Evolutionary conservation across 2,888 invertebrate species (phyloP).

Genomic region (Meganola albula): DNA sequence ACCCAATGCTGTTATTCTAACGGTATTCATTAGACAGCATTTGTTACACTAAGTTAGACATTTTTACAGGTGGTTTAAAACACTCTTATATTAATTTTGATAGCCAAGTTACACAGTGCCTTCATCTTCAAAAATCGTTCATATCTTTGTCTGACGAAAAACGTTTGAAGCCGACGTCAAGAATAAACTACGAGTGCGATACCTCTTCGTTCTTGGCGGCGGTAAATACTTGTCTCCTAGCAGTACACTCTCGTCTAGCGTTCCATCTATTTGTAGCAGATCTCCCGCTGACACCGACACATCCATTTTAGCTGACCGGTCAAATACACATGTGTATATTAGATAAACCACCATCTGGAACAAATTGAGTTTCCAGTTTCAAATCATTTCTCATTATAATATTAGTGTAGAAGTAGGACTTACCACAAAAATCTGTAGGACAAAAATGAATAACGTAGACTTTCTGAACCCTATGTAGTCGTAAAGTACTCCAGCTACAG

Average conservation of each 20-base stretch:
- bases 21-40: too few species aligned
- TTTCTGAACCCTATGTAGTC: conserved; percentile 84
- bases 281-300: conserved; percentile 71
- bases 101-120: too few species aligned
- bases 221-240: conserved; percentile 59
- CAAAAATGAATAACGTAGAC: conserved; percentile 83
- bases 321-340: conserved; percentile 62
- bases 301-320: conserved; percentile 57
- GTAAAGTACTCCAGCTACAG: conserved; percentile 84
- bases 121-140: too few species aligned
- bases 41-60: too few species aligned
- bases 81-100: too few species aligned
- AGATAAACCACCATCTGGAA: conserved; percentile 57
- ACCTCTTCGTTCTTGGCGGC: conserved; percentile 56
- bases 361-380: background rate
- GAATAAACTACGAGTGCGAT: conserved; percentile 3
- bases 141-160: too few species aligned
- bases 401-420: conserved; percentile 32
- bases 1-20: too few species aligned
- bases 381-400: background rate
- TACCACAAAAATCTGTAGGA: conserved; percentile 82
- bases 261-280: conserved; percentile 69
- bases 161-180: too few species aligned
- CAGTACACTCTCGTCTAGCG: conserved; percentile 67
- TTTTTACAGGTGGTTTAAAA: too few species aligned